phyloP scores from a whole-genome alignment of 2,797 vertebrate genomes.

The Florisuga fusca region DNA sequence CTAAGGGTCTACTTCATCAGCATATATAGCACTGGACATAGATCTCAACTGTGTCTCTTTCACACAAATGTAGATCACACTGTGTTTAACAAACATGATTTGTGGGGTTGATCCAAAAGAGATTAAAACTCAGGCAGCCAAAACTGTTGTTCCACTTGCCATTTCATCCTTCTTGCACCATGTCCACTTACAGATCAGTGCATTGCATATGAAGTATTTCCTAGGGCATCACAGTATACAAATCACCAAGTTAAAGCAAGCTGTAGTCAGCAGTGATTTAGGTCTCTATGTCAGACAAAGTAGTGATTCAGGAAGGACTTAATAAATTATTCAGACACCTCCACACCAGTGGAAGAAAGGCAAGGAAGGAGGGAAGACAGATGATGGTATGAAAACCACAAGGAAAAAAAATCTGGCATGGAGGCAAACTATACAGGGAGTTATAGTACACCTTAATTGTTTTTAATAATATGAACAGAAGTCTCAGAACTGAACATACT shows the following conservation, averaged over 20 bases:
- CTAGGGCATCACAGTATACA: not conserved
- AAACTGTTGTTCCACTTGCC: not conserved
- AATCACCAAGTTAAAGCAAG: not conserved
- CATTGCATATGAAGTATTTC: not conserved
- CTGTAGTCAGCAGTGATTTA: not conserved
- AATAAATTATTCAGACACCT: not conserved
- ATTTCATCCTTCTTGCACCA: not conserved
- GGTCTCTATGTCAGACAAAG: not conserved
- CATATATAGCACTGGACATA: not conserved
- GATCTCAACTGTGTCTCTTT: not conserved
- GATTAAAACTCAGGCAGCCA: not conserved
- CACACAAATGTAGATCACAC: not conserved
- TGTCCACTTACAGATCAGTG: not conserved
- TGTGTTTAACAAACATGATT: not conserved
- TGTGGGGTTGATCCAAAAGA: not conserved
- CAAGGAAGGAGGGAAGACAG: not conserved
- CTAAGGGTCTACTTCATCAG: not conserved
- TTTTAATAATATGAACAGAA: not conserved
- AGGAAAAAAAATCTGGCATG: not conserved
- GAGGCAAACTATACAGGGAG: not conserved
- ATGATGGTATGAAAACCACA: not conserved
- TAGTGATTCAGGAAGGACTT: not conserved
- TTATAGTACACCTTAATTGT: not conserved
- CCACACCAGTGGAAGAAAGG: not conserved
- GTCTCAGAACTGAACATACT: not conserved